These are phyloP conservation scores for Lordiphosa andalusiaca DNA, from an alignment of 2,888 invertebrate genomes.

Conservation along the genomic window DNA sequence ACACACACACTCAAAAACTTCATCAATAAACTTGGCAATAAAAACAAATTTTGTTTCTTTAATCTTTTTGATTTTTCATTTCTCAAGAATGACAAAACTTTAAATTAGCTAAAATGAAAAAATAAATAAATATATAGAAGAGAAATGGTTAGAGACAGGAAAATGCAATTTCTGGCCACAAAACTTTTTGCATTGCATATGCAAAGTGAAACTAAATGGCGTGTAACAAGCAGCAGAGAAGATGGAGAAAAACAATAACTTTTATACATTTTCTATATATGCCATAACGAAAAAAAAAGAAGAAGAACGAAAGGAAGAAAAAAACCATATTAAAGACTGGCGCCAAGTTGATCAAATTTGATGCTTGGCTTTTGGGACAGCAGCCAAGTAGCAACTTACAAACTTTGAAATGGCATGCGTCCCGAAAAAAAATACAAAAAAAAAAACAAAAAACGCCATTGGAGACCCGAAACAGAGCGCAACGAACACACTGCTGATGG, in stretches of 20 bases:
- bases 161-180: constrained; percentile 40
- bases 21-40: constrained; percentile 2
- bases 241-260: no score
- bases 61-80: constrained; percentile 44
- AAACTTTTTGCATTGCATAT: constrained; percentile 51
- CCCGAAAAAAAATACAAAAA: constrained; percentile 32
- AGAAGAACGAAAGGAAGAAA: constrained; percentile 18
- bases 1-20: neutral
- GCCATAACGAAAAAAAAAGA: neutral
- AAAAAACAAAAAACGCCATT: constrained; percentile 2
- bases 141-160: constrained; percentile 47
- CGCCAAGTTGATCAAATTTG: constrained; percentile 69
- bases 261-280: neutral
- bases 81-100: constrained; percentile 45
- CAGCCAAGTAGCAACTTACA: constrained; percentile 41
- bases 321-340: constrained; percentile 42
- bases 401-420: constrained; percentile 33
- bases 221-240: constrained; percentile 55
- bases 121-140: constrained; percentile 18
- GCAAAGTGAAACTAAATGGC: constrained; percentile 67
- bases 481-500: constrained; percentile 45
- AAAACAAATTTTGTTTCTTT: constrained; percentile 19
- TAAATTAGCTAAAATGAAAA: constrained; percentile 49
- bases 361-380: constrained; percentile 61
- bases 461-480: constrained; percentile 50